Percentiles rank a stretch among this genome's conserved stretches.
phyloP scores from a whole-genome alignment of 2,113 vertebrate species.

The Oenanthe melanoleuca region DNA sequence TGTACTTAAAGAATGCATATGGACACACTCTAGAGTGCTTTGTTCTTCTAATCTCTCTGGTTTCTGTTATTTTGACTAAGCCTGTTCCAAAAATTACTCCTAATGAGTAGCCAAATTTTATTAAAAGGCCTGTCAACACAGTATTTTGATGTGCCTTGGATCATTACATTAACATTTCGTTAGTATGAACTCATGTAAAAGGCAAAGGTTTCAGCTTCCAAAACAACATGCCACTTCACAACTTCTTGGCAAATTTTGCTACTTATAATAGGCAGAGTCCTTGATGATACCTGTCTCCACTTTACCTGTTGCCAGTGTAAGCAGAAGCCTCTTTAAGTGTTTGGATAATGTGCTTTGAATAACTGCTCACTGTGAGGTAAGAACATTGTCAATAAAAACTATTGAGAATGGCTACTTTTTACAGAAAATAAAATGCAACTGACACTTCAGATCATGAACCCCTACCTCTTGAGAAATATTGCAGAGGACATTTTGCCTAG shows the following conservation, averaged over 20 bases:
- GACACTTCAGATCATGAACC: neutral
- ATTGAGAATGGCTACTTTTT: neutral
- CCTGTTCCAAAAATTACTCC: neutral
- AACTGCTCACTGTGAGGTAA: neutral
- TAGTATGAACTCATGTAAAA: neutral
- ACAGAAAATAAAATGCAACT: neutral
- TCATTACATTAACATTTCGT: neutral
- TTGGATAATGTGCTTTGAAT: neutral
- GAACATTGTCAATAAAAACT: neutral
- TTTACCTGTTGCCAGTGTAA: neutral
- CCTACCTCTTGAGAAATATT: neutral
- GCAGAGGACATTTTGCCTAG: neutral
- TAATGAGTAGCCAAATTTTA: neutral
- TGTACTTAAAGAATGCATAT: neutral
- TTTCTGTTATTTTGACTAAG: neutral
- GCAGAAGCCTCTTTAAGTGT: neutral
- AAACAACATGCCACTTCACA: neutral
- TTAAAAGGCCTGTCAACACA: neutral
- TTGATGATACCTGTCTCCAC: neutral
- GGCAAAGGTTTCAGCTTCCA: neutral
- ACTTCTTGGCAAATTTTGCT: neutral
- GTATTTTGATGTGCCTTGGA: neutral
- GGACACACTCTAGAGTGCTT: neutral
- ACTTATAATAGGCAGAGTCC: neutral
- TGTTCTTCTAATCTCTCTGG: neutral